Base-by-base conservation (phyloP, 2,113 vertebrate species). In the Osmerus mordax region DNA sequence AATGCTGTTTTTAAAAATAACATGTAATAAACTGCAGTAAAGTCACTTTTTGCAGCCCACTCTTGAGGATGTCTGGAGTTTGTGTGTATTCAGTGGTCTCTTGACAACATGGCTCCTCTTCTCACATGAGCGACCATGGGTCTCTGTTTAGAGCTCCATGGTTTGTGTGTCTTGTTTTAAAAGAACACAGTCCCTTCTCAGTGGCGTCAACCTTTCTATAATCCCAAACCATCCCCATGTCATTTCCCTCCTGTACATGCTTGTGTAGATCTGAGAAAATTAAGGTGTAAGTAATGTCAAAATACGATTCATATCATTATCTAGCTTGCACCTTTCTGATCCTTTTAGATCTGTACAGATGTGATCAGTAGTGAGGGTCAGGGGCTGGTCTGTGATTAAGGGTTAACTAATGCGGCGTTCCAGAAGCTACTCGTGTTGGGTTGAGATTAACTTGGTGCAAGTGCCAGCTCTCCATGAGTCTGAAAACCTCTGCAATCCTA, bases 1-100 rank as follows among this genome's bases (percentile, higher is more conserved):
- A 80, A 84, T 89, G 84, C 77, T 90, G 87, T 78, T 90, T 92
- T 92, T 89, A 88, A 89, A 83, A 86, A 75, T 66, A 81, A 84
- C 68, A 65, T 78, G 76, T 76, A 88, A 87, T 82, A 87, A 88
- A 88, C 78, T 85, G 86, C 86, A 90, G 91, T 91, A 82, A 89
- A 88, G 80, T 83, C 75, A 41, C 75, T 87, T 81, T 84, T 90
- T 87, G 86, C 88, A 87, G 89, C 83, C 80, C 83, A 54, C 36
- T 76, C 78, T 78, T n/a, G 71, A 87, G 76, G 76, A 85, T 81
- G 83, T 78, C 74, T 84, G 79, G 75, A 86, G 70, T 89, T 85
- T 71, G 23, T 81, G 58, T 82, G 65, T 83, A 81, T 54, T 76
- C 81, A 70, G 76, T 69, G 29, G 61, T 69, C 69, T 70, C 4